Conservation (phyloP, 2,888 invertebrate genomes). For the Camptogramma bilineatum region DNA sequence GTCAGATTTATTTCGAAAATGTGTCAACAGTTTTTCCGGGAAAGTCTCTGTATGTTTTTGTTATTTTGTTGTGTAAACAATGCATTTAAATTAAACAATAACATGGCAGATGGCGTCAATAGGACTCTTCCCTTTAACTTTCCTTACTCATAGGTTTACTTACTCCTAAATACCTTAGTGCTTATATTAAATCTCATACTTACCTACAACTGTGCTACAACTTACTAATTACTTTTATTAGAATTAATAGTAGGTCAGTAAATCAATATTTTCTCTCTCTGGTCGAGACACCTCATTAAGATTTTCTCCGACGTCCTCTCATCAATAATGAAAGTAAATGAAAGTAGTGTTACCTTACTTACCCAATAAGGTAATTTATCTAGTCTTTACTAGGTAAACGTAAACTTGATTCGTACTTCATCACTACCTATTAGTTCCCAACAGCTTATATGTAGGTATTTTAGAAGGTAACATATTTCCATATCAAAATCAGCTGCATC, state of each 20-base stretch:
- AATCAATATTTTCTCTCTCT: too few species aligned
- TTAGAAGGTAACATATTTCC: background rate
- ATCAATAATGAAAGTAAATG: too few species aligned
- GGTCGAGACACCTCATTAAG: too few species aligned
- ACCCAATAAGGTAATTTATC: too few species aligned
- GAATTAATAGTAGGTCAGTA: too few species aligned
- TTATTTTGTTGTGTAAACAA: background rate
- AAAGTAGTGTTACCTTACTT: too few species aligned
- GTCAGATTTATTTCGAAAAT: background rate
- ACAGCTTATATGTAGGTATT: background rate
- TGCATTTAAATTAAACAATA: conserved; percentile 10
- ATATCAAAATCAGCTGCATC: conserved; percentile 4
- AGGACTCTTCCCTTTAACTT: background rate
- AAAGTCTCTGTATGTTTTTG: conserved; percentile 3
- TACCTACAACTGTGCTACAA: too few species aligned
- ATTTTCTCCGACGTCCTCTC: too few species aligned
- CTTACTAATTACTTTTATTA: too few species aligned
- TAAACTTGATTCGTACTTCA: background rate
- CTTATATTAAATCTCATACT: too few species aligned
- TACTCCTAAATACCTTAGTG: background rate
- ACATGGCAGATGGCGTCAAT: conserved; percentile 61
- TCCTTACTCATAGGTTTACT: background rate
- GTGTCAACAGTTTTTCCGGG: background rate
- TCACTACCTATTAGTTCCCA: background rate
- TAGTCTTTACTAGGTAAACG: too few species aligned